These are phyloP conservation scores for Zoanthus sansibaricus DNA, from an alignment of 92 coral and sea anemone genomes.

Conservation along the genomic window DNA sequence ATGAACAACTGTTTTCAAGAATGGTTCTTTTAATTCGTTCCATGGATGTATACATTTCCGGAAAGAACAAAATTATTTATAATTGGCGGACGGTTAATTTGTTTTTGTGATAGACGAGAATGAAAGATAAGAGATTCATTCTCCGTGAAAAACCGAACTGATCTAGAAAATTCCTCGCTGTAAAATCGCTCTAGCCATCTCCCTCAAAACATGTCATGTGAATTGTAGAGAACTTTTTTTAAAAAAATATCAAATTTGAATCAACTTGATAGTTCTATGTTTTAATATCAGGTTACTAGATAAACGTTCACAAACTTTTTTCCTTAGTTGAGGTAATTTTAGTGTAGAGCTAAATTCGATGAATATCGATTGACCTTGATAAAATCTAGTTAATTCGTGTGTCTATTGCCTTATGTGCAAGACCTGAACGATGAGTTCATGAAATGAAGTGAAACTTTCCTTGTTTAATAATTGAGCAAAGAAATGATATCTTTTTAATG, in stretches of 20 bases:
- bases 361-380: constrained; percentile 26
- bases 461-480: neutral
- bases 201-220: no score
- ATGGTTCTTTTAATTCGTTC: neutral
- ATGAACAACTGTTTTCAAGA: neutral
- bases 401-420: constrained; percentile 6
- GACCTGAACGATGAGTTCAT: constrained; percentile 3
- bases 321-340: neutral
- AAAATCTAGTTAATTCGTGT: constrained; percentile 16
- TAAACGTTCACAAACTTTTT: neutral
- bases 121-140: neutral
- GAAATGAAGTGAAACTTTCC: neutral
- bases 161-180: no score
- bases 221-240: no score
- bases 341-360: neutral
- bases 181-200: no score
- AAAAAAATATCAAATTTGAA: no score
- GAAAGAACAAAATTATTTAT: neutral
- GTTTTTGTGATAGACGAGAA: neutral
- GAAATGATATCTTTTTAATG: constrained; percentile 14
- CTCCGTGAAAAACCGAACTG: no score
- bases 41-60: neutral
- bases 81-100: neutral
- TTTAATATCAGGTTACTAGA: neutral
- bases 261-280: no score